Evolutionary conservation across 2,888 invertebrate genomes (phyloP).

Genomic region (Nineta flava): DNA sequence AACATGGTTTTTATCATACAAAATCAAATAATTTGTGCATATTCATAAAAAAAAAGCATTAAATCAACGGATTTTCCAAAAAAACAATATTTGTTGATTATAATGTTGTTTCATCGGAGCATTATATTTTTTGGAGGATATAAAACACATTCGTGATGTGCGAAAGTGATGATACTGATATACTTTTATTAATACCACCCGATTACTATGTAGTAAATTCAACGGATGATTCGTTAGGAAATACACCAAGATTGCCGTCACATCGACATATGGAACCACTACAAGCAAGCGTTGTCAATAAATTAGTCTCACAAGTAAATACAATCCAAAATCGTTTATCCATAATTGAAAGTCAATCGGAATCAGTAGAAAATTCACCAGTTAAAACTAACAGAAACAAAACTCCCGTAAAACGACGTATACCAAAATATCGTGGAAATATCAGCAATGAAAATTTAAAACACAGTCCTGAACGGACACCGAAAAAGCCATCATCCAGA

Average conservation of each 20-base stretch:
- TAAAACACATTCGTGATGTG: constrained; percentile 29
- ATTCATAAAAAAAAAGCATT: no score
- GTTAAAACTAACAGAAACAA: not conserved
- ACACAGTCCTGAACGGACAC: constrained; percentile 24
- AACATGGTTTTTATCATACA: no score
- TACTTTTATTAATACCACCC: constrained; percentile 62
- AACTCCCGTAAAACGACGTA: not conserved
- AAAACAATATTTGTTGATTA: no score
- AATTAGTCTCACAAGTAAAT: constrained; percentile 45
- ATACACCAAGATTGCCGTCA: constrained; percentile 5
- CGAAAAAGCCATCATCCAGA: constrained; percentile 22
- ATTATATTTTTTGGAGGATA: no score
- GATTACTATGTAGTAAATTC: constrained; percentile 50
- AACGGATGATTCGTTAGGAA: constrained; percentile 35
- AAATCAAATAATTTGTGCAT: no score
- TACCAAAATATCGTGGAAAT: not conserved
- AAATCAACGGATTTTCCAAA: no score
- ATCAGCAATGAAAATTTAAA: constrained; percentile 1
- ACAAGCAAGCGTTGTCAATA: constrained; percentile 35
- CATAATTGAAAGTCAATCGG: constrained; percentile 29
- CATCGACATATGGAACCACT: constrained; percentile 18
- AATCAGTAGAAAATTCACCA: constrained; percentile 10
- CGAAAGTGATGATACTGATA: constrained; percentile 70
- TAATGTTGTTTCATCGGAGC: no score
- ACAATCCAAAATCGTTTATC: constrained; percentile 33